phyloP scores from a whole-genome alignment of 2,888 invertebrate species.

The Oxytorus armatus region DNA sequence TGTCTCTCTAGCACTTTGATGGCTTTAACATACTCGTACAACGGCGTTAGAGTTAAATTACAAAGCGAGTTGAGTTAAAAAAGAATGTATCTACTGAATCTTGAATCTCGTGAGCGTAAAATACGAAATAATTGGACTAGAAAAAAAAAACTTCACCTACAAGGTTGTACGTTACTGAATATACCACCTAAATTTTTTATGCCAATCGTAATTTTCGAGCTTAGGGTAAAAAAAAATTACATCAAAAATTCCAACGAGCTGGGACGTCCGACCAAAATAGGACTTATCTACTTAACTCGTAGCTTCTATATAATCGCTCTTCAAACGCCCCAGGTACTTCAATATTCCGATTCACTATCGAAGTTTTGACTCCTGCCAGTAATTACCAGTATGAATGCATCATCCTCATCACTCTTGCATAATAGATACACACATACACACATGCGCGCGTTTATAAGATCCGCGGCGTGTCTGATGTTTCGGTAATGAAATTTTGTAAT shows the following conservation, averaged over 20 bases:
- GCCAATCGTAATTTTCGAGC: neutral
- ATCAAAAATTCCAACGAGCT: conserved; percentile 2
- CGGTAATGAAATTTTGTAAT: conserved; percentile 66
- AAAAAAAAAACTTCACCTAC: neutral
- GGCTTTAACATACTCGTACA: too few relatives aligned
- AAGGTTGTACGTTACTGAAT: neutral
- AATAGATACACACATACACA: conserved; percentile 6
- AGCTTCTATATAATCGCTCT: conserved; percentile 27
- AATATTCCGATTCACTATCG: conserved; percentile 36
- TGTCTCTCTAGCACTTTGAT: too few relatives aligned
- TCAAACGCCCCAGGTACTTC: conserved; percentile 10
- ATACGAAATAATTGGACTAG: too few relatives aligned
- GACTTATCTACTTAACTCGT: conserved; percentile 50
- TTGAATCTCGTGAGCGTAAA: too few relatives aligned
- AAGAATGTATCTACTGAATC: too few relatives aligned
- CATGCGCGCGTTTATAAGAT: conserved; percentile 8
- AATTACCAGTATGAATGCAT: conserved; percentile 60
- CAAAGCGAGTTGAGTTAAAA: too few relatives aligned
- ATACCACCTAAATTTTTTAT: neutral
- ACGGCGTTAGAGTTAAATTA: too few relatives aligned
- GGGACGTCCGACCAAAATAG: neutral
- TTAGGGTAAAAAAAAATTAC: neutral
- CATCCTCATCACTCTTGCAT: conserved; percentile 44
- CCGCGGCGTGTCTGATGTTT: conserved; percentile 43
- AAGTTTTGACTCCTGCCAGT: conserved; percentile 49